Evolutionary conservation across 2,797 vertebrate species (phyloP).

Genomic region (Mormyrops attenuatus): DNA sequence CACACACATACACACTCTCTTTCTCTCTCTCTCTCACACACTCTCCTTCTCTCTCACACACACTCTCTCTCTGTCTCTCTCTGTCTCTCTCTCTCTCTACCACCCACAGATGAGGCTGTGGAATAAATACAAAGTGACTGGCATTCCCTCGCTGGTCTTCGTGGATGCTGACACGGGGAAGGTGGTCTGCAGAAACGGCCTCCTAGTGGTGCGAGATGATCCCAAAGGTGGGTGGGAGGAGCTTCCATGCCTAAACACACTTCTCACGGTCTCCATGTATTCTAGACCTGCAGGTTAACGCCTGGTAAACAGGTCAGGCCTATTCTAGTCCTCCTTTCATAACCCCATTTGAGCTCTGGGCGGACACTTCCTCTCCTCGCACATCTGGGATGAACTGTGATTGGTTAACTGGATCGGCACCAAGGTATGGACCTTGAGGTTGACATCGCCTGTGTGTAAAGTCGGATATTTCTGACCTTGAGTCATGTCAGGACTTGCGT

Average conservation of each 20-base stretch:
- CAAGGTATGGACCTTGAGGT: not conserved
- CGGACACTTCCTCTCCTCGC: not conserved
- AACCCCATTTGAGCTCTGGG: not conserved
- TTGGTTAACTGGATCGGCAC: not conserved
- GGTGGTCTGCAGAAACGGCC: slow-evolving; percentile 89
- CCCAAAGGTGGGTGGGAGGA: slow-evolving; percentile 77
- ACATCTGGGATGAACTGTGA: not conserved
- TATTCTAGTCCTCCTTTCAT: not conserved
- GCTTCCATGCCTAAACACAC: slow-evolving; percentile 32
- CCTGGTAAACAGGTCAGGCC: not conserved
- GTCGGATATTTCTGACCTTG: slow-evolving; percentile 39
- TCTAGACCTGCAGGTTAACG: not conserved
- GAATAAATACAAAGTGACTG: slow-evolving; percentile 98
- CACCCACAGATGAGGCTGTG: slow-evolving; percentile 87
- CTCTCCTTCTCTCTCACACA: not conserved
- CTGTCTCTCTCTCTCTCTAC: slow-evolving; percentile 1
- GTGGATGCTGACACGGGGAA: slow-evolving; percentile 84
- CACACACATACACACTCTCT: not conserved
- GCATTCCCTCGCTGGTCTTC: slow-evolving; percentile 95
- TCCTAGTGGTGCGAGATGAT: slow-evolving; percentile 91
- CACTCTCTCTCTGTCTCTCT: not conserved
- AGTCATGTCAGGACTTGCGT: slow-evolving; percentile 6
- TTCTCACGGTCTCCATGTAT: not conserved
- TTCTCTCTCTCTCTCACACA: slow-evolving; percentile 27
- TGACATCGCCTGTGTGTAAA: slow-evolving; percentile 33